Base-by-base conservation (phyloP, 2,888 invertebrate species). In the Hirtodrosophila histrioides region DNA sequence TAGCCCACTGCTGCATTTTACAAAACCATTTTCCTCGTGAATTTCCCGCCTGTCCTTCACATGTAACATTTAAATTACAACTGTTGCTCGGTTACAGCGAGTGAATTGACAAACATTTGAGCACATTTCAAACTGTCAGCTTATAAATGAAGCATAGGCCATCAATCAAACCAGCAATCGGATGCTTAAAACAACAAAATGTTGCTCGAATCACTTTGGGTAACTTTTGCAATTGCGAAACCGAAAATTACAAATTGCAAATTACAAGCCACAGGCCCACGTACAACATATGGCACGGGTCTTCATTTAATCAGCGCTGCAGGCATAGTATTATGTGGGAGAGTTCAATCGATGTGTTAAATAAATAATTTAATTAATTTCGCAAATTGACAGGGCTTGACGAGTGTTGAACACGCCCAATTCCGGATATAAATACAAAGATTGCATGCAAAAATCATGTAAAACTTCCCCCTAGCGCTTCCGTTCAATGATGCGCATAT, bases 291-390 rank as follows among this genome's bases (percentile, higher is more conserved):
- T 63, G 55, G 12, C 39, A 27, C 27, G 23, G 35, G 23, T 27
- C 43, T 40, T 23, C 11, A 36, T 23, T 48, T 62, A 67, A 72
- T 53, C 53, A 37, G 27, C 12, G 56, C 37, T 41, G 17, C 40
- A 39, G 35, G 23, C 41, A 9, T 33, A 17, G 17, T 17, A 43
- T 44, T 63, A 40, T 27, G 29, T 6, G 12, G 7, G 45, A 29
- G 35, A 12, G 36, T 37, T 53, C 56, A 50, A 66, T 63, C 57
- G 51, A 60, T 72, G 67, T 69, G 78, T 68, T 87, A 70, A 87
- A 82, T 82, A 82, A 85, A 82, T 82, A 82, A 82, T 82, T 81
- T 81, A 70, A 87, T 82, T 82, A 82, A 85, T 82, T 72, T 82
- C 67, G 44, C 56, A 75, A 75, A 87, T 82, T 78, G 88, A 82